Evolutionary conservation across 2,113 vertebrate genomes (phyloP).

Genomic region (Pipa parva): DNA sequence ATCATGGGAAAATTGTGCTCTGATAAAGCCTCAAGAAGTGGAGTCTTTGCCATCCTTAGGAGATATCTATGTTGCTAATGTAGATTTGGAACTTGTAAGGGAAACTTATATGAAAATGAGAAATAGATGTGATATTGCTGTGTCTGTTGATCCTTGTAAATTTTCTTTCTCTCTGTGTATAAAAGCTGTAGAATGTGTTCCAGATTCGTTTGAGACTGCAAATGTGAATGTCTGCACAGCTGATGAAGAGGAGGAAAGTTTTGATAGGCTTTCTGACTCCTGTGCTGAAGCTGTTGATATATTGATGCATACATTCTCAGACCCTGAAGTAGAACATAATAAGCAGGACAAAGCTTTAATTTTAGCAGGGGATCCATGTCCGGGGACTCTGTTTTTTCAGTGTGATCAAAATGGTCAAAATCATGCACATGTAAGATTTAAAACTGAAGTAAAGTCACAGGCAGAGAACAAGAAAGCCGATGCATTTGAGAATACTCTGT

Average conservation of each 20-base stretch:
- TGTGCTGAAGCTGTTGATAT: conserved; percentile 43
- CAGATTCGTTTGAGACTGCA: conserved; percentile 32
- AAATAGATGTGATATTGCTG: conserved; percentile 41
- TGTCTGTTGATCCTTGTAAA: conserved; percentile 37
- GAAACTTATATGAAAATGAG: conserved; percentile 36
- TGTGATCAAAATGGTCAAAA: conserved; percentile 32
- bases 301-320: conserved; percentile 13
- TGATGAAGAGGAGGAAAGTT: conserved; percentile 41
- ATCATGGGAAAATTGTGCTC: conserved; percentile 44
- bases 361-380: conserved; percentile 63
- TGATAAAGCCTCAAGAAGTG: conserved; percentile 13
- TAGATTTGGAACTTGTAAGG: conserved; percentile 42
- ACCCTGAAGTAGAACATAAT: conserved; percentile 46
- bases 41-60: conserved; percentile 42
- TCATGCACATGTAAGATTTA: conserved; percentile 20
- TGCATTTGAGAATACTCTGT: conserved; percentile 31
- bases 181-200: conserved; percentile 32
- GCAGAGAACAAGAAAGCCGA: conserved; percentile 26
- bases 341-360: conserved; percentile 48
- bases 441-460: conserved; percentile 39
- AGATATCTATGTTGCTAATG: conserved; percentile 39
- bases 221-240: conserved; percentile 11
- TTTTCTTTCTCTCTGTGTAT: conserved; percentile 40
- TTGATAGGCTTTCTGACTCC: conserved; percentile 45
- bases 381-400: conserved; percentile 82